Conservation (phyloP, 2,888 invertebrate species). For the Apamea epomidion region DNA sequence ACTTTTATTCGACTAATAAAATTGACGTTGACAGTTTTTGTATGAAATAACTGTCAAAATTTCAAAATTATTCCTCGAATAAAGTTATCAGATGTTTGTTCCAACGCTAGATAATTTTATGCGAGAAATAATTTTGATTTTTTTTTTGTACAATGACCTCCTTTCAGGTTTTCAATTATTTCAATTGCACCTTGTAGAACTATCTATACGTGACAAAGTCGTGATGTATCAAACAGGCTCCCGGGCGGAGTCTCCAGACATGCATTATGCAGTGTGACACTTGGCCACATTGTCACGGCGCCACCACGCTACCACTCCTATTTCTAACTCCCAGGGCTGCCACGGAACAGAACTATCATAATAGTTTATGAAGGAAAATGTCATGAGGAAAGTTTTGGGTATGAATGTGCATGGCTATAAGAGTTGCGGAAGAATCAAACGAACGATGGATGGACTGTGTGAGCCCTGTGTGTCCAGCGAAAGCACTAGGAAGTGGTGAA, state of each 20-base stretch:
- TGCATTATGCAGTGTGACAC: slow-evolving; percentile 56
- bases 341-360: neutral
- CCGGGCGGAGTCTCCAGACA: slow-evolving; percentile 8
- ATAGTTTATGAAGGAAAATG: neutral
- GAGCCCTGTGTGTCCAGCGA: neutral
- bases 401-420: neutral
- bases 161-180: neutral
- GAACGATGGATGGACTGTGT: neutral
- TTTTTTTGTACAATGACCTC: neutral
- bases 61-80: too few species aligned
- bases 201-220: neutral
- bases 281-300: slow-evolving; percentile 44
- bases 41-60: too few species aligned
- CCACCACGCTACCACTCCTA: slow-evolving; percentile 24
- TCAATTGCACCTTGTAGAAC: neutral
- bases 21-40: too few species aligned
- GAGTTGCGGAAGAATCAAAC: neutral
- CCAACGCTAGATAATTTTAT: too few species aligned
- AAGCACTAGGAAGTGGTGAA: too few species aligned
- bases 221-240: slow-evolving; percentile 26
- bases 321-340: slow-evolving; percentile 17
- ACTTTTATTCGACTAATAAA: too few species aligned
- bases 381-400: neutral
- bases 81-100: too few species aligned
- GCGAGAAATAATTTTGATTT: too few species aligned